Base-by-base conservation (phyloP, 2,888 invertebrate genomes). In the Acanthosepion pharaonis region DNA sequence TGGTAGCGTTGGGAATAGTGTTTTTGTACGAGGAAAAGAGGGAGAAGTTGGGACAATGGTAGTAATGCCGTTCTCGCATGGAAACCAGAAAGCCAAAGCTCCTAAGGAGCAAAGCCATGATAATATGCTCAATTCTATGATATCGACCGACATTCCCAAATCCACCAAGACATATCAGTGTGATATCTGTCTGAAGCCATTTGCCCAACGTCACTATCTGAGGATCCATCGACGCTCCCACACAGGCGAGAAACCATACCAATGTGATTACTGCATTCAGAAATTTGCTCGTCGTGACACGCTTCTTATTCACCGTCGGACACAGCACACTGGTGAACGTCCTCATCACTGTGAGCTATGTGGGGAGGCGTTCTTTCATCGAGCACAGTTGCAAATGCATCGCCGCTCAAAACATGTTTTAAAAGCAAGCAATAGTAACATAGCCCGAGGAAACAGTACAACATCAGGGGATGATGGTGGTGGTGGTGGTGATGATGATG, bases 161-260 rank as follows among this genome's bases (percentile, higher is more conserved):
- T 5, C 93, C 0, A 5, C 93, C 15, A 93, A 93, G 93, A 53
- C 53, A n/a, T 93, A 93, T 49, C 93, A 93, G 51, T 93, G 93
- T 9, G 93, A 93, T 20, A 93, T 93, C 53, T 93, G 93, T 51
- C 53, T 93, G 11, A 93, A 93, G 28, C 93, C 28, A 4, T 93
- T 93, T 28, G 93, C 93, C 23, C 93, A 93, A n/a, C 93, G 93
- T 18, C 93, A 93, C 93, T 93, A 97, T 95, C 96, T 97, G 95
- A 97, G 97, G 3, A 97, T 97, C 33, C 97, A 97, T 95, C 96
- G 97, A n/a, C 96, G 97, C 64, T 97, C 97, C 33, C 97, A 97
- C 96, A 97, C 97, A 28, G 99, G 99, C n/a, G 99, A 99, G 97
- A 99, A 99, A 97, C 99, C 99, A 0, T 99, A 99, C 98, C 99